Evolutionary conservation across 2,113 vertebrate genomes (phyloP).

Genomic region (Sapayoa aenigma): DNA sequence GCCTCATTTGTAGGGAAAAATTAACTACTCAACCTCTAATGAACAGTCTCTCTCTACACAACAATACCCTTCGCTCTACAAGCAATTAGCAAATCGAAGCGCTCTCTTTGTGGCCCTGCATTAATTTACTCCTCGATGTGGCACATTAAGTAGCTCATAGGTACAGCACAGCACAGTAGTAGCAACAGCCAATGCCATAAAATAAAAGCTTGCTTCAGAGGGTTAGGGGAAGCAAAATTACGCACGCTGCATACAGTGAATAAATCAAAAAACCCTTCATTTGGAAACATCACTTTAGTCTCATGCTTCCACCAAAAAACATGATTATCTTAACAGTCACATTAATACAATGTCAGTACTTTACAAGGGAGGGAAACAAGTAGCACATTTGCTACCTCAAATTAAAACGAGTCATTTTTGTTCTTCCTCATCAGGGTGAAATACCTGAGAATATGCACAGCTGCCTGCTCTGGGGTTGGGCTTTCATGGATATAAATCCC

Average conservation of each 20-base stretch:
- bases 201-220: slow-evolving; percentile 41
- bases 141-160: slow-evolving; percentile 42
- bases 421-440: background rate
- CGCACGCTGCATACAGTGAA: background rate
- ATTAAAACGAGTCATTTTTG: background rate
- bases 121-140: slow-evolving; percentile 35
- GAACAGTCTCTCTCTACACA: slow-evolving; percentile 16
- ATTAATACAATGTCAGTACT: background rate
- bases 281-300: slow-evolving; percentile 43
- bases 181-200: background rate
- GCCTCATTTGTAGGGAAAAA: background rate
- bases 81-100: slow-evolving; percentile 60
- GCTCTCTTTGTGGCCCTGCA: slow-evolving; percentile 28
- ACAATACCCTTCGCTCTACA: slow-evolving; percentile 25
- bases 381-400: background rate
- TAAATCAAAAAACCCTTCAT: slow-evolving; percentile 53
- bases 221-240: slow-evolving; percentile 3
- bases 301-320: slow-evolving; percentile 37
- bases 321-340: slow-evolving; percentile 1
- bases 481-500: background rate
- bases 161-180: background rate
- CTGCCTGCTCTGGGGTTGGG: background rate
- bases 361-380: background rate
- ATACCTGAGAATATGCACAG: background rate
- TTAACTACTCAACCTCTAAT: slow-evolving; percentile 23